Evolutionary conservation across 2,113 vertebrate genomes (phyloP).

Genomic region (Athene cunicularia): DNA sequence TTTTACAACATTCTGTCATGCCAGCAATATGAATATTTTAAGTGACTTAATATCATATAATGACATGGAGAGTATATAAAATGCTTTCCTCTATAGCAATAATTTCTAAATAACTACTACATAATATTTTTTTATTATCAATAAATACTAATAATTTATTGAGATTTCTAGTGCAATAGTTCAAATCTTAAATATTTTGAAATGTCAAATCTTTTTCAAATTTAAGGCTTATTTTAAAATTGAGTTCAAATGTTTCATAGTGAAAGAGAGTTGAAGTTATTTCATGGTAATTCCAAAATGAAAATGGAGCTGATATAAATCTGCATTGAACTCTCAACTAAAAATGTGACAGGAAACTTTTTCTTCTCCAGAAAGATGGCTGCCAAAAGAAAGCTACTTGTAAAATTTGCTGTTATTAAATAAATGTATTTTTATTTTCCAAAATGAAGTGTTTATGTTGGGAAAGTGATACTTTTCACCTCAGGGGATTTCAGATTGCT

Average conservation of each 20-base stretch:
- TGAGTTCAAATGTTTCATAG: neutral
- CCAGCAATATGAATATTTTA: neutral
- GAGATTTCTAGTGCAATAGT: neutral
- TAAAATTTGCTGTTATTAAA: neutral
- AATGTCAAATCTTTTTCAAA: neutral
- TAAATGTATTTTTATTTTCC: neutral
- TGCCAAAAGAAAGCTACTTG: neutral
- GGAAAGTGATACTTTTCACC: neutral
- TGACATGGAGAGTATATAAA: neutral
- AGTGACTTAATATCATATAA: neutral
- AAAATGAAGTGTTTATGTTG: neutral
- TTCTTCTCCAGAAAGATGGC: neutral
- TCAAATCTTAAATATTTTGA: slow-evolving; percentile 22
- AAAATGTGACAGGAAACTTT: neutral
- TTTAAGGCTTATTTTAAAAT: neutral
- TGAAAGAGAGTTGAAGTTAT: neutral
- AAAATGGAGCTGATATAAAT: neutral
- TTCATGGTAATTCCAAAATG: neutral
- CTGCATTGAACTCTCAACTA: neutral
- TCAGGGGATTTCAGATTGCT: neutral
- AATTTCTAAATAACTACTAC: neutral
- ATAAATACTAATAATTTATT: neutral
- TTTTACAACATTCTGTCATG: slow-evolving; percentile 17
- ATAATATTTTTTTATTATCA: neutral
- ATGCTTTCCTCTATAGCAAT: neutral